Evolutionary conservation across 1,140 invertebrate genomes (phyloP).

Genomic region (Ylistrum balloti): DNA sequence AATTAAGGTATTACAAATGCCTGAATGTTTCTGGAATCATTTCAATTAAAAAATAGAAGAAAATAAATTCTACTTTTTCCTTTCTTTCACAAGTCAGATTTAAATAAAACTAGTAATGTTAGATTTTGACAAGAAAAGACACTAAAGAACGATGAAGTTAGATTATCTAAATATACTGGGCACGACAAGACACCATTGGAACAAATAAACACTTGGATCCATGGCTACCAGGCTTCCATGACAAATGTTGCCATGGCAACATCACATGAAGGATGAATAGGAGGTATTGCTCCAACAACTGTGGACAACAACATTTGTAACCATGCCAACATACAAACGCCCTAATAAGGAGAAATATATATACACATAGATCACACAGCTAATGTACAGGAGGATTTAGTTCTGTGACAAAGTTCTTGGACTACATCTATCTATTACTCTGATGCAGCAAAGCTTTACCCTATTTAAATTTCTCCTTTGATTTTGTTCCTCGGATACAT

Average conservation of each 20-base stretch:
- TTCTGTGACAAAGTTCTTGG: background rate
- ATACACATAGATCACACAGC: background rate
- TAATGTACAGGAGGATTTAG: background rate
- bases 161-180: constrained; percentile 33
- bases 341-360: constrained; percentile 44
- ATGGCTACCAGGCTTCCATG: background rate
- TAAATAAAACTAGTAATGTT: background rate
- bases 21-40: too few species aligned
- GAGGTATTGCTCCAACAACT: constrained; percentile 49
- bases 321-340: background rate
- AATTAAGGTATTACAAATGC: too few species aligned
- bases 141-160: constrained; percentile 39
- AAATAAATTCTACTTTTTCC: too few species aligned
- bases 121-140: constrained; percentile 4
- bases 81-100: too few species aligned
- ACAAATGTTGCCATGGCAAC: constrained; percentile 5
- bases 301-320: background rate
- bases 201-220: constrained; percentile 12
- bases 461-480: background rate
- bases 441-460: background rate
- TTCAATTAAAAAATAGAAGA: too few species aligned
- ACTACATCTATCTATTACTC: background rate
- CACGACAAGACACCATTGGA: constrained; percentile 12
- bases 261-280: background rate
- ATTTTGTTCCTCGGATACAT: background rate